phyloP scores from a whole-genome alignment of 1,140 invertebrate genomes.

The Hetaerina americana region DNA sequence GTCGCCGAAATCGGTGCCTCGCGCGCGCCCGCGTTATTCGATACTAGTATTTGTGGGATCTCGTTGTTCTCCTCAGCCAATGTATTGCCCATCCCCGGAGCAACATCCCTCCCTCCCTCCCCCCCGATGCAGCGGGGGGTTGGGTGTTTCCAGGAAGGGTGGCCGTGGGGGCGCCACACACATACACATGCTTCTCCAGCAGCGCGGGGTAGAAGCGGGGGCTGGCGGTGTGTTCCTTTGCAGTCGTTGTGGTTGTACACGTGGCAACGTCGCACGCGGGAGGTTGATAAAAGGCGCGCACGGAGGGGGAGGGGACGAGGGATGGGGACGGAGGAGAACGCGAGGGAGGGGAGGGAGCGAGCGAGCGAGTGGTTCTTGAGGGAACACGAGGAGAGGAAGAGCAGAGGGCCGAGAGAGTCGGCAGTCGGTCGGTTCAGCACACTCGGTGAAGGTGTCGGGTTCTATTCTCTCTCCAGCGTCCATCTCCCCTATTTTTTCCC shows the following conservation, averaged over 20 bases:
- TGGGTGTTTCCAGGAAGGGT: neutral
- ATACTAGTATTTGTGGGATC: neutral
- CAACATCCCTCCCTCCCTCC: too few species aligned
- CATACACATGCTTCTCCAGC: too few species aligned
- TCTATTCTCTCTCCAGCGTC: neutral
- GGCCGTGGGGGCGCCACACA: neutral
- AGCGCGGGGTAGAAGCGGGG: neutral
- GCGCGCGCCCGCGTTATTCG: neutral
- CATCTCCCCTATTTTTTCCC: neutral
- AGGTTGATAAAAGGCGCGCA: neutral
- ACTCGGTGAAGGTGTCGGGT: neutral
- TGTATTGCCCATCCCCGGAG: neutral
- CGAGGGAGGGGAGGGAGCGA: too few species aligned
- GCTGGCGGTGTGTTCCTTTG: neutral
- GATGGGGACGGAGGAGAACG: too few species aligned
- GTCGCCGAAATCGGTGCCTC: too few species aligned
- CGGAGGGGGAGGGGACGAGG: too few species aligned
- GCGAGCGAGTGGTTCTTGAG: neutral
- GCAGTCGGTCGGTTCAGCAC: neutral
- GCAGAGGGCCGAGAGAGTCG: neutral
- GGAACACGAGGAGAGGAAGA: neutral
- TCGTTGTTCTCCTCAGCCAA: neutral
- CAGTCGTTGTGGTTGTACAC: neutral
- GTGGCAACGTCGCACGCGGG: neutral
- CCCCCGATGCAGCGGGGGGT: too few species aligned